Percentiles rank a stretch among this genome's conserved stretches.
Evolutionary conservation across 1,140 invertebrate genomes (phyloP).

Genomic region (Achatina immaculata): DNA sequence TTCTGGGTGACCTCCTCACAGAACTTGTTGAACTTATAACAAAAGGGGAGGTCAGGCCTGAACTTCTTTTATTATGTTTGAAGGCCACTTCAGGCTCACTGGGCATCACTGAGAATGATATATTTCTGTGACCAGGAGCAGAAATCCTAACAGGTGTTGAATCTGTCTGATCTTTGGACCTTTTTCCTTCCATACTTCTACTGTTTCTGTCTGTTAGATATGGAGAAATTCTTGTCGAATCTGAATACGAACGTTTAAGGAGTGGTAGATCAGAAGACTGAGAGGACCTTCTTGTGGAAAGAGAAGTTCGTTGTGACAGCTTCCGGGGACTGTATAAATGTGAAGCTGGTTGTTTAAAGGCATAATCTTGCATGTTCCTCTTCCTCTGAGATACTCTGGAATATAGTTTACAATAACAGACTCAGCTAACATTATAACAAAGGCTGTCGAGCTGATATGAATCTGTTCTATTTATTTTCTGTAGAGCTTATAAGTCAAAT

Average conservation of each 20-base stretch:
- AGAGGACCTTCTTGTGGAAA: background rate
- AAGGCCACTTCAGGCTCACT: background rate
- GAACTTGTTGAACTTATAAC: background rate
- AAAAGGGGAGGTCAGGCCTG: background rate
- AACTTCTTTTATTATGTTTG: background rate
- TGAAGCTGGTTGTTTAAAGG: background rate
- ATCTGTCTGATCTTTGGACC: background rate
- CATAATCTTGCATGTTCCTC: background rate
- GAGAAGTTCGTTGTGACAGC: background rate
- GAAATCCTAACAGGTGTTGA: background rate
- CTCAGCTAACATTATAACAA: no score
- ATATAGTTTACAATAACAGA: no score
- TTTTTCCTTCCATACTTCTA: background rate
- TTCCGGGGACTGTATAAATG: background rate
- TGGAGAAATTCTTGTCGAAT: background rate
- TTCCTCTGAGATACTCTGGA: background rate
- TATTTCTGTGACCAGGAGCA: background rate
- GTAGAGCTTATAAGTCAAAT: no score
- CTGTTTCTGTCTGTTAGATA: background rate
- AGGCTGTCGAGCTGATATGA: no score
- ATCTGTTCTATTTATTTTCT: no score
- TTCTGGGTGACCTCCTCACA: slow-evolving; percentile 30
- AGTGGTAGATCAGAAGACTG: background rate
- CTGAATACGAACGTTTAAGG: background rate
- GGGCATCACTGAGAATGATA: background rate